Conservation (phyloP, 2,797 vertebrate genomes). For the Trachurus trachurus region DNA sequence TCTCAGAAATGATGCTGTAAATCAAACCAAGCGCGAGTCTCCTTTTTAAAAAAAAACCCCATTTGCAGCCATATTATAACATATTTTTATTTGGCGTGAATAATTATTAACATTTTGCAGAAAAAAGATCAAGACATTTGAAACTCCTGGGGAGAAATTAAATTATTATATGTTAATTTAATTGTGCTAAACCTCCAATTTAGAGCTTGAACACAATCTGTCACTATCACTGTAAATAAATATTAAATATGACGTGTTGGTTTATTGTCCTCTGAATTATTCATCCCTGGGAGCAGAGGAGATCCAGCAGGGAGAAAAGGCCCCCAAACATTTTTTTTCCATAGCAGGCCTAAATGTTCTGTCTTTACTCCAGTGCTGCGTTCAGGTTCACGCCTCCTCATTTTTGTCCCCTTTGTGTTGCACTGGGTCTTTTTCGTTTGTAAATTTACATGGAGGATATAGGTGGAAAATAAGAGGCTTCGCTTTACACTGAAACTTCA, state of each 20-base stretch:
- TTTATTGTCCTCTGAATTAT: constrained; percentile 51
- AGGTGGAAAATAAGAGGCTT: background rate
- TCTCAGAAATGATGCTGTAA: constrained; percentile 68
- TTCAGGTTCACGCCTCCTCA: constrained; percentile 48
- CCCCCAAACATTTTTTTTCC: constrained; percentile 20
- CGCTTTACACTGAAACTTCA: constrained; percentile 8
- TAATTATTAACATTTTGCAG: background rate
- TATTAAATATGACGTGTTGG: constrained; percentile 40
- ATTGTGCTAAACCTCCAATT: background rate
- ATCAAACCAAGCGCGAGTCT: constrained; percentile 55
- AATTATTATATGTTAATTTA: background rate
- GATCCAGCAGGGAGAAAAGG: constrained; percentile 31
- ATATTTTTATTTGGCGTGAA: background rate
- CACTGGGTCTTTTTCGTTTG: constrained; percentile 18
- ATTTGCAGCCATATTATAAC: background rate
- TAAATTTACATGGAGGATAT: constrained; percentile 30
- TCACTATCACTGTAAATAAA: background rate
- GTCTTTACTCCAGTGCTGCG: background rate
- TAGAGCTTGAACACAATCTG: background rate
- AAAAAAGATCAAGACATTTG: background rate
- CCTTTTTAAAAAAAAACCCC: too few relatives aligned
- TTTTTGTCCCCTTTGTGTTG: constrained; percentile 48
- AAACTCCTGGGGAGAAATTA: background rate
- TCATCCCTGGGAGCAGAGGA: constrained; percentile 23
- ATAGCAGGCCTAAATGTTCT: constrained; percentile 25